Evolutionary conservation across 2,797 vertebrate species (phyloP).

Genomic region (Tapera naevia): DNA sequence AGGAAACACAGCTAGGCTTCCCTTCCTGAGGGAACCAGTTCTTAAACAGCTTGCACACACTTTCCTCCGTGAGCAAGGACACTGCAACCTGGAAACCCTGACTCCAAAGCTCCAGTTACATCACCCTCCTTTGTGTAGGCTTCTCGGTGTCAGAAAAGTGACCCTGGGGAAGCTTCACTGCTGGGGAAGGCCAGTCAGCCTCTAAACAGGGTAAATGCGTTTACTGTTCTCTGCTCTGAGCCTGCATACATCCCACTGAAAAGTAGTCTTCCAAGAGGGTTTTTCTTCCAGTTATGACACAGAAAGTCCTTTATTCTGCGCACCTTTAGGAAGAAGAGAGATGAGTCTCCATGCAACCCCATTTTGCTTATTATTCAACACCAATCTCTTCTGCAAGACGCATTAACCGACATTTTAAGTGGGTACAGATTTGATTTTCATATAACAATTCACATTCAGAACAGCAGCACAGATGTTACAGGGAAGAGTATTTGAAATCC

Average conservation of each 20-base stretch:
- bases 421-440: background rate
- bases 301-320: background rate
- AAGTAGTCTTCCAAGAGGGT: background rate
- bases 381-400: background rate
- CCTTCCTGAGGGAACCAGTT: background rate
- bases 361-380: background rate
- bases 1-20: background rate
- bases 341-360: background rate
- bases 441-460: background rate
- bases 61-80: background rate
- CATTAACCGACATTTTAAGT: background rate
- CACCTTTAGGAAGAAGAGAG: background rate
- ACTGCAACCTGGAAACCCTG: background rate
- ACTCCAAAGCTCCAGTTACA: background rate
- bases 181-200: background rate
- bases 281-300: background rate
- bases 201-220: background rate
- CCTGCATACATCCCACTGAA: background rate
- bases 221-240: background rate
- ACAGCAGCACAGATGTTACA: background rate
- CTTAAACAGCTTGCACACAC: background rate
- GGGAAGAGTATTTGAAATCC: background rate
- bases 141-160: background rate
- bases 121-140: background rate
- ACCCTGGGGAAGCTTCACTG: background rate